Evolutionary conservation across 1,140 invertebrate species (phyloP).

Genomic region (Cyclargus thomasi): DNA sequence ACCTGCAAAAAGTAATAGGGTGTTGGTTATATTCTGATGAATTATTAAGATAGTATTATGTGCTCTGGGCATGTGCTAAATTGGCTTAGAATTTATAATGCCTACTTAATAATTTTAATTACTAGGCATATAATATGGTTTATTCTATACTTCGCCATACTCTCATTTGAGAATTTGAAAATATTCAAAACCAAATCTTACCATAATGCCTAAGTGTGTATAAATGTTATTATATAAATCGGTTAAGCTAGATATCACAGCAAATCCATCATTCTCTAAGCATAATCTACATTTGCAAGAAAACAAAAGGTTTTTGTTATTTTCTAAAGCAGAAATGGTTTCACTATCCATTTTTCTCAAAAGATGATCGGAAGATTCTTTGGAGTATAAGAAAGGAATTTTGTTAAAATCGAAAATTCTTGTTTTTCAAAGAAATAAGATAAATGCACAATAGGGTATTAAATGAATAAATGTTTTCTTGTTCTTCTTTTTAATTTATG

Average conservation of each 20-base stretch:
- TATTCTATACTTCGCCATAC: no score
- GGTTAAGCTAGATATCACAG: conserved; percentile 36
- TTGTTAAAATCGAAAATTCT: no score
- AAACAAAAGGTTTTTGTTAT: conserved; percentile 28
- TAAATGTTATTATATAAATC: conserved; percentile 39
- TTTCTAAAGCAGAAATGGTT: not conserved
- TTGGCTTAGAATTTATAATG: no score
- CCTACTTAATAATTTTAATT: no score
- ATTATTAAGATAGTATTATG: not conserved
- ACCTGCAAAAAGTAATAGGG: not conserved
- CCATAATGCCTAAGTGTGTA: conserved; percentile 38
- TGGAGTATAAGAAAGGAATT: no score
- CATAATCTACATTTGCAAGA: conserved; percentile 49
- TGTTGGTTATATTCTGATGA: not conserved
- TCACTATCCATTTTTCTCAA: not conserved
- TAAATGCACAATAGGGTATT: no score
- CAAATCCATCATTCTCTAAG: conserved; percentile 35
- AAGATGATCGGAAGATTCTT: not conserved
- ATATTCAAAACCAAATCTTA: conserved; percentile 22
- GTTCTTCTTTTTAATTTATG: no score
- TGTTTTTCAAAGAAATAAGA: no score
- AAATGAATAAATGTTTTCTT: no score
- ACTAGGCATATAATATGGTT: no score
- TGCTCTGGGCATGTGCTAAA: not conserved
- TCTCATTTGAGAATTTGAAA: not conserved